These are phyloP conservation scores for Sarcophaga caerulescens DNA, from an alignment of 2,888 invertebrate species.

Conservation along the genomic window DNA sequence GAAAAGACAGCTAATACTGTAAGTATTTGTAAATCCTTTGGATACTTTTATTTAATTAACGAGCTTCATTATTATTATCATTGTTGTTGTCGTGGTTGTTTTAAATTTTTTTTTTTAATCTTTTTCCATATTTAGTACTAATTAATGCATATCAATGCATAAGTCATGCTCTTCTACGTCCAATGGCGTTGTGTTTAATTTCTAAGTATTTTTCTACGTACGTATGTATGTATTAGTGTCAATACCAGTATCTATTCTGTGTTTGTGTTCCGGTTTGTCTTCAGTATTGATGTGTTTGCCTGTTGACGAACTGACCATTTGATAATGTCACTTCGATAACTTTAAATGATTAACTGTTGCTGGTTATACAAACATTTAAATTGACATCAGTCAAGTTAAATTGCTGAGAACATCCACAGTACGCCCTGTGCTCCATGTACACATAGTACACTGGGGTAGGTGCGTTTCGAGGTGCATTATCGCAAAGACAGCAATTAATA, in stretches of 20 bases:
- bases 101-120: neutral
- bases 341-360: constrained; percentile 52
- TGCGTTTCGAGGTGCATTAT: too few species aligned
- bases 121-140: constrained; percentile 11
- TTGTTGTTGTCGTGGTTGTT: neutral
- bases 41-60: constrained; percentile 18
- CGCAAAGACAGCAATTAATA: too few species aligned
- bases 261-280: neutral
- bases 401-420: constrained; percentile 37
- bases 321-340: constrained; percentile 54
- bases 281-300: constrained; percentile 14
- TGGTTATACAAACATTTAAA: constrained; percentile 48
- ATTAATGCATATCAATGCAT: constrained; percentile 48
- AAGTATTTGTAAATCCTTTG: neutral
- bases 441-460: too few species aligned
- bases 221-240: neutral
- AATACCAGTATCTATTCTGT: neutral
- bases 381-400: constrained; percentile 51
- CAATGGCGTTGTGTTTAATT: neutral
- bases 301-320: constrained; percentile 48
- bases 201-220: neutral
- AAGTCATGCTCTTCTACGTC: constrained; percentile 7
- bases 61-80: neutral
- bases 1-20: constrained; percentile 20
- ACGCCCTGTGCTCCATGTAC: too few species aligned